Base-by-base conservation (phyloP, 2,888 invertebrate genomes). In the Lissonota sp. region DNA sequence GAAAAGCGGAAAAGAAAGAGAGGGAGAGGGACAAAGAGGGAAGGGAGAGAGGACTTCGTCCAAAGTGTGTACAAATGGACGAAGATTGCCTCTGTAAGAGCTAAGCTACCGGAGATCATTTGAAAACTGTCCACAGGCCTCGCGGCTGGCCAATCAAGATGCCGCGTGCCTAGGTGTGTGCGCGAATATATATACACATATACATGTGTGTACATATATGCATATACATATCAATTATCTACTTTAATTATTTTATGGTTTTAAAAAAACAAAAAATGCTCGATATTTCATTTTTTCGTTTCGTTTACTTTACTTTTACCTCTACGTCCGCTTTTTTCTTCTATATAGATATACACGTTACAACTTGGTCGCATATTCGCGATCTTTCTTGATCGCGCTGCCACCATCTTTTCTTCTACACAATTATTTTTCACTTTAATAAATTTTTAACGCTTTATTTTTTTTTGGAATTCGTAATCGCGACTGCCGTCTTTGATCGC, bases 41-140 rank as follows among this genome's bases (percentile, higher is more conserved):
- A 83, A 60, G 67, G 79, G 67, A 53, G 76, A 84, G 74, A 85
- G 84, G 83, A 85, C 86, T 86, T 85, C 87, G 85, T 84, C 86
- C 87, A 86, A 86, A 88, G 63, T 76, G 83, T 89, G 86, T 77
- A 75, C 86, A 83, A 82, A 82, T 86, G 87, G 86, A 86, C 84
- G 87, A 90, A 88, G 87, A 84, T 26, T 86, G 90, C 87, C 90
- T 89, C 92, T 79, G 79, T 92, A 92, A 91, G 88, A 92, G 91
- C 92, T 92, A 92, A 91, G 90, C 92, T 92, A 92, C 91, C 91
- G 91, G 92, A 92, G 92, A 92, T 92, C 92, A 92, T 92, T 92
- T 90, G 92, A 92, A 92, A 92, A 92, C 92, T 92, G 92, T 92
- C 90, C 90, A 90, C 91, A 92, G 92, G 91, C 88, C 84, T 87